phyloP scores from a whole-genome alignment of 2,797 vertebrate genomes.

The Threskiornis aethiopicus region DNA sequence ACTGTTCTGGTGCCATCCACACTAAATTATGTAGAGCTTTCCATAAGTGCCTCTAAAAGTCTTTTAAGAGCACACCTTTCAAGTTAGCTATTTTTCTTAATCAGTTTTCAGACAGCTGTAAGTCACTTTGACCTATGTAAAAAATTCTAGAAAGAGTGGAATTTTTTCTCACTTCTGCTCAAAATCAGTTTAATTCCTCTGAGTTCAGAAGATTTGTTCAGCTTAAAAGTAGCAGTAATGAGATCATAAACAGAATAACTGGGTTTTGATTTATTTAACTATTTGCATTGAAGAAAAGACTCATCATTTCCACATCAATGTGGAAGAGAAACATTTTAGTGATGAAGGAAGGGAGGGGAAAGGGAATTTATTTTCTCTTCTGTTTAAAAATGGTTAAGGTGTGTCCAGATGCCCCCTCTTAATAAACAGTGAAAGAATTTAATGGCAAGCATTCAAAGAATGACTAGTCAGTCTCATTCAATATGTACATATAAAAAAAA shows the following conservation, averaged over 20 bases:
- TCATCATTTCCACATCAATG: not conserved
- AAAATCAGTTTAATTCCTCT: not conserved
- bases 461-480: not conserved
- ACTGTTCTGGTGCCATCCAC: rapidly evolving
- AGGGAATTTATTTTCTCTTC: not conserved
- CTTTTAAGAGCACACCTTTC: not conserved
- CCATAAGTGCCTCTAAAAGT: not conserved
- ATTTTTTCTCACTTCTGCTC: not conserved
- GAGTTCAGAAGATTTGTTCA: not conserved
- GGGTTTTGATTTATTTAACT: not conserved
- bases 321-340: not conserved
- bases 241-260: not conserved
- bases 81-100: not conserved
- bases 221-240: not conserved
- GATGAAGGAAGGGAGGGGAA: not conserved
- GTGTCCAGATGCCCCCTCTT: not conserved
- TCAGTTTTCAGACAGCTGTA: not conserved
- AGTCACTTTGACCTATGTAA: not conserved
- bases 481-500: not conserved
- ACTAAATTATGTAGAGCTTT: not conserved
- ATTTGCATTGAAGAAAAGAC: not conserved
- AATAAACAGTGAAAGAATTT: not conserved
- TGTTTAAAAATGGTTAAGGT: not conserved
- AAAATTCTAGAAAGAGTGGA: not conserved
- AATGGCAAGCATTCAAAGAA: not conserved